A percentile compares a stretch with the other conserved stretches of the same genome.
Conservation (phyloP, 2,113 vertebrate genomes). For the Nicator chloris region DNA sequence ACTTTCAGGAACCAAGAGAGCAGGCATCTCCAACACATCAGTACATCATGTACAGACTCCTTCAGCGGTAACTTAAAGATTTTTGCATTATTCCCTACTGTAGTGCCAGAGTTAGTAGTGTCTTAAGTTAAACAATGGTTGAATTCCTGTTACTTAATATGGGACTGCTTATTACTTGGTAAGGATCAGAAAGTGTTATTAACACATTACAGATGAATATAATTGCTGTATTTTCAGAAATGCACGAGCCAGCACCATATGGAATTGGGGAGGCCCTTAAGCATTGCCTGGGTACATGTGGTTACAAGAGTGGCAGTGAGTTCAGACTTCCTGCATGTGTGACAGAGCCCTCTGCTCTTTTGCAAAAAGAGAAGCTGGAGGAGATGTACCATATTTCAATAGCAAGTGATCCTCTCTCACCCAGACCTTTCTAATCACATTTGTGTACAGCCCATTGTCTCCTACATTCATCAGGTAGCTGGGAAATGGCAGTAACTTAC, state of each 20-base stretch:
- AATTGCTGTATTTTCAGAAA: background rate
- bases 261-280: background rate
- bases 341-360: background rate
- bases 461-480: background rate
- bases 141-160: background rate
- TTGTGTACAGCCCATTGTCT: background rate
- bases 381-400: background rate
- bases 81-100: background rate
- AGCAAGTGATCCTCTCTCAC: background rate
- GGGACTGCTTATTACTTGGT: background rate
- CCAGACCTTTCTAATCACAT: background rate
- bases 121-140: background rate
- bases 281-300: background rate
- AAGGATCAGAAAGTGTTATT: background rate
- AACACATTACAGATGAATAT: background rate
- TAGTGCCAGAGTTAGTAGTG: background rate
- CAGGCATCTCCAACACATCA: background rate
- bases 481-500: background rate
- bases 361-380: background rate
- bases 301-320: background rate
- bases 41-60: background rate
- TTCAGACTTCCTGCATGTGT: background rate
- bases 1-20: background rate
- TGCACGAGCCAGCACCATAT: background rate
- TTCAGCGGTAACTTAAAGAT: background rate